Evolutionary conservation across 2,797 vertebrate species (phyloP).

Genomic region (Bovichtus variegatus): DNA sequence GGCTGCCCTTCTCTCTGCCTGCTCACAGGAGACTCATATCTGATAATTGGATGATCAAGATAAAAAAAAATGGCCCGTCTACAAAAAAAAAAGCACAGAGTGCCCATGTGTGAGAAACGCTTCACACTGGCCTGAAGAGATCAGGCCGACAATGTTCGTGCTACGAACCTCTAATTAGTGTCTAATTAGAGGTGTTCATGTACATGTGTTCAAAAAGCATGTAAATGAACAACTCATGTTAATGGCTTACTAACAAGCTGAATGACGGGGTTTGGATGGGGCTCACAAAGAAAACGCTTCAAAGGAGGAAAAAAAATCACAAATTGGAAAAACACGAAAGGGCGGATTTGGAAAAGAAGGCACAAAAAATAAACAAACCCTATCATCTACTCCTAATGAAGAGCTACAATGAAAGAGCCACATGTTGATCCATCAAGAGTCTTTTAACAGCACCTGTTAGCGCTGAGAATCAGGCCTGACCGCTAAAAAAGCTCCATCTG

Average conservation of each 20-base stretch:
- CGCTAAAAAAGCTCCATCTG: too few species aligned
- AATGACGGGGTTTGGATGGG: constrained; percentile 79
- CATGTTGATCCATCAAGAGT: constrained; percentile 50
- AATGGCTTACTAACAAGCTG: constrained; percentile 85
- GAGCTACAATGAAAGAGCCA: constrained; percentile 57
- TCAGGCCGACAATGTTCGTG: constrained; percentile 67
- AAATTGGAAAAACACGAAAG: constrained; percentile 70
- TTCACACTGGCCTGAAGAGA: constrained; percentile 42
- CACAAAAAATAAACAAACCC: constrained; percentile 71
- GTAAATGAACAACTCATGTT: constrained; percentile 80
- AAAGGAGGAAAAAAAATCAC: constrained; percentile 60
- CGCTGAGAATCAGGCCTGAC: constrained; percentile 2
- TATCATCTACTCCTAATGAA: constrained; percentile 70
- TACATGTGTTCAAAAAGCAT: constrained; percentile 82
- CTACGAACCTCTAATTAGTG: constrained; percentile 79
- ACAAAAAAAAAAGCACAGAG: constrained; percentile 68
- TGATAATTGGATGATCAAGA: constrained; percentile 79
- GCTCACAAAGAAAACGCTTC: constrained; percentile 71
- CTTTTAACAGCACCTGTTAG: constrained; percentile 67
- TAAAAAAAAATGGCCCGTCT: constrained; percentile 80
- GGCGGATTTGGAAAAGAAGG: constrained; percentile 56
- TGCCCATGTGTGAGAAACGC: constrained; percentile 59
- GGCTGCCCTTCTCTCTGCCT: constrained; percentile 33
- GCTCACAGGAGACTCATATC: constrained; percentile 69
- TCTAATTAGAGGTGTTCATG: constrained; percentile 74